Percentiles rank a stretch among this genome's conserved stretches.
Conservation (phyloP, 2,888 invertebrate species). For the Hetaerina titia region DNA sequence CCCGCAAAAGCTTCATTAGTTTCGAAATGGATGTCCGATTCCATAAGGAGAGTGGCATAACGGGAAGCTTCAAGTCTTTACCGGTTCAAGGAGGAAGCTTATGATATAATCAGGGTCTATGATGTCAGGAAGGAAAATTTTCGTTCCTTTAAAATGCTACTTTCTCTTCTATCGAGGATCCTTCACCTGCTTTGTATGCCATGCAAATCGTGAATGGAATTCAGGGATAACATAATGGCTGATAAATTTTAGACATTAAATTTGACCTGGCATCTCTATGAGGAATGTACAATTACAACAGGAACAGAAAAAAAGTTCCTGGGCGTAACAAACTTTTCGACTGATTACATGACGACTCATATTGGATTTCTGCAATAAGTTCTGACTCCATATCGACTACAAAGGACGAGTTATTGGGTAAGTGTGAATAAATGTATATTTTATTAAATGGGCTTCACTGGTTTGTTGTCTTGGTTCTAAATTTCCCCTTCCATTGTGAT, state of each 20-base stretch:
- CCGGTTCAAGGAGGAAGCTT: background rate
- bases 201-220: conserved; percentile 19
- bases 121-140: conserved; percentile 12
- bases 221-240: background rate
- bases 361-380: background rate
- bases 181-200: conserved; percentile 44
- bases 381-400: background rate
- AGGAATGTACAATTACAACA: background rate
- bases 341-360: background rate
- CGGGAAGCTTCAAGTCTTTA: background rate
- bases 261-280: background rate
- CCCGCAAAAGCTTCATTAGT: no score
- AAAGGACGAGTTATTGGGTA: background rate
- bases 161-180: background rate
- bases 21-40: no score
- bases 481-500: no score
- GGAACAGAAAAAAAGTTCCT: background rate
- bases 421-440: no score
- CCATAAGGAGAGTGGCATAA: no score
- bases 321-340: background rate
- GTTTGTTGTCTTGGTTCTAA: no score
- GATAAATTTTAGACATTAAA: background rate
- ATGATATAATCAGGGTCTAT: background rate
- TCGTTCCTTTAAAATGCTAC: background rate
- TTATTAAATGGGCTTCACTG: no score